Evolutionary conservation across 2,113 vertebrate species (phyloP).

Genomic region (Triplophysa dalaica): DNA sequence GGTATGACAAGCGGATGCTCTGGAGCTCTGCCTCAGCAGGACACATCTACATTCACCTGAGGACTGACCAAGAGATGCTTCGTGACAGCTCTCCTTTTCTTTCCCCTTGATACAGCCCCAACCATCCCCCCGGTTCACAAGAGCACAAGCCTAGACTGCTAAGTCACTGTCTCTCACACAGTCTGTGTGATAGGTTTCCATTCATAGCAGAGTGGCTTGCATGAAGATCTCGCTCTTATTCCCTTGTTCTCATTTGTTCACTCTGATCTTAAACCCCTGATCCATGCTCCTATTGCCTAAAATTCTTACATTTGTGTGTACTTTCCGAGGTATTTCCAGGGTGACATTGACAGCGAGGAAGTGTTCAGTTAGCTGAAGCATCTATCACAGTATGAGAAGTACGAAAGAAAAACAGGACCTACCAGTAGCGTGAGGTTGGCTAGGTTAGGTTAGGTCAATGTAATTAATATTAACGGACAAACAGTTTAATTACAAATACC

Average conservation of each 20-base stretch:
- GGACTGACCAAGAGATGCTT: constrained; percentile 33
- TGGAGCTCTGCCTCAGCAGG: constrained; percentile 24
- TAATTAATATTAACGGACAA: not conserved
- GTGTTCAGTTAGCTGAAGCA: too few relatives aligned
- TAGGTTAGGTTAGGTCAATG: not conserved
- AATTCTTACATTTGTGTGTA: not conserved
- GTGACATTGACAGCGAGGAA: too few relatives aligned
- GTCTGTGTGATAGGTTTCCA: constrained; percentile 6
- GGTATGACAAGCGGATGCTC: constrained; percentile 43
- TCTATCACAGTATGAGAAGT: not conserved
- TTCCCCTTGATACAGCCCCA: constrained; percentile 31
- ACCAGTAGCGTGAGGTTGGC: not conserved
- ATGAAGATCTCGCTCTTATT: constrained; percentile 1
- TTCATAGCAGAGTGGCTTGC: constrained; percentile 20
- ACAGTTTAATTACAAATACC: constrained; percentile 11
- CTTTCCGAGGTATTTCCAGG: too few relatives aligned
- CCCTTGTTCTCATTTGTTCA: not conserved
- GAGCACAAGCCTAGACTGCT: constrained; percentile 45
- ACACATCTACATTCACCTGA: constrained; percentile 42
- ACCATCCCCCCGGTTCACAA: constrained; percentile 26
- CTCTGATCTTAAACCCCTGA: not conserved
- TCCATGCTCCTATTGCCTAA: not conserved
- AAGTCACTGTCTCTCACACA: constrained; percentile 21
- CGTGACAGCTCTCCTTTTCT: constrained; percentile 49
- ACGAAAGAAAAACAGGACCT: not conserved